Base-by-base conservation (phyloP, 2,113 vertebrate genomes). In the Crotalus horridus region DNA sequence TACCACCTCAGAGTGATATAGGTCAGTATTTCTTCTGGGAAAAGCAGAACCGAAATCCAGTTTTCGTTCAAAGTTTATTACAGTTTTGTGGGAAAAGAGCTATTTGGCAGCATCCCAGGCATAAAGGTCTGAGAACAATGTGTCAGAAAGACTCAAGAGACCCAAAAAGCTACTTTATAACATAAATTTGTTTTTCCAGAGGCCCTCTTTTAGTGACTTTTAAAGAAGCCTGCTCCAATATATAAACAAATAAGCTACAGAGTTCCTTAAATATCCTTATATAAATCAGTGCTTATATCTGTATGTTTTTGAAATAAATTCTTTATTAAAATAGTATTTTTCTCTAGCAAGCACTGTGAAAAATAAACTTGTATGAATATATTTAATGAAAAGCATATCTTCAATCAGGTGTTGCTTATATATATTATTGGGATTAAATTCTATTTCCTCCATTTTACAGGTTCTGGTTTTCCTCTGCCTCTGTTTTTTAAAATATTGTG, bases 81-180 rank as follows among this genome's bases (percentile, higher is more conserved):
- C 94, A 95, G 94, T 96, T 97, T 96, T 96, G 95, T 97, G 96
- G 95, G 97, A 97, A 97, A 96, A 91, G 91, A 96, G 94, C 92
- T 94, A 88, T 94, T 97, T 96, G 96, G 96, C 97, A 96, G 95
- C 10, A 92, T 94, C 96, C 93, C 94, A 96, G 93, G 93, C 95
- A 93, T 94, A 96, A 95, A 95, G 95, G 91, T 96, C 96, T 96
- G 96, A 97, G 96, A 97, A 95, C 91, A 93, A 95, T 95, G 93
- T 91, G 96, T 95, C 95, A 95, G 95, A 94, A 94, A 94, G 96
- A 94, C 92, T 92, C 93, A 0, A 56, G 94, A 96, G 87, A 95
- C 94, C 69, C 64, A 89, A 95, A 90, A 93, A 92, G 86, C 94
- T 59, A 61, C 89, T 96, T 94, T 85, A 93, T 96, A 97, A 96